These are phyloP conservation scores for Ophion slaviceki DNA, from an alignment of 2,888 invertebrate genomes.

Conservation along the genomic window DNA sequence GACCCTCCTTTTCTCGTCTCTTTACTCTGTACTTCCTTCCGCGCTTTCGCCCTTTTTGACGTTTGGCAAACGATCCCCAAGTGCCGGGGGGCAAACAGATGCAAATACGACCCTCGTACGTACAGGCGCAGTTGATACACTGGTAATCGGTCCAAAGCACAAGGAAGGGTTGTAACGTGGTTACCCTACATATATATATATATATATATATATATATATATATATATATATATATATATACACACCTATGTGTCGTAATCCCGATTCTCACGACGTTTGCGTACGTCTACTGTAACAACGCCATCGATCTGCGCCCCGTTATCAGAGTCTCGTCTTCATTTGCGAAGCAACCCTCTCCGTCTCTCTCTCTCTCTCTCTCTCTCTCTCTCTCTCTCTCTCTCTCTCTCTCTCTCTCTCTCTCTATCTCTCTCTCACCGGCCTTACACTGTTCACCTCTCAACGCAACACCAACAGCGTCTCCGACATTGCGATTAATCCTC, in stretches of 20 bases:
- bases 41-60: too few relatives aligned
- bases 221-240: too few relatives aligned
- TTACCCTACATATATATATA: too few relatives aligned
- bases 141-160: slow-evolving; percentile 19
- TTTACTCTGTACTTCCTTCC: too few relatives aligned
- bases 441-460: too few relatives aligned
- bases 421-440: not conserved
- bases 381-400: not conserved
- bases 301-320: slow-evolving; percentile 59
- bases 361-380: not conserved
- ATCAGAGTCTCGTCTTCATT: slow-evolving; percentile 61
- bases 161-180: not conserved
- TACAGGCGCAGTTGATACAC: not conserved
- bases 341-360: slow-evolving; percentile 44
- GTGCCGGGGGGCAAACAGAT: not conserved
- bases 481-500: slow-evolving; percentile 46
- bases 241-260: slow-evolving; percentile 14
- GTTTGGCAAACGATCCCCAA: not conserved
- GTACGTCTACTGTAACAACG: slow-evolving; percentile 27
- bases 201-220: not conserved
- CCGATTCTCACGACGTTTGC: slow-evolving; percentile 1
- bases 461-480: slow-evolving; percentile 3
- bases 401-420: not conserved
- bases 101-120: not conserved
- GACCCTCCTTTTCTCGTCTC: too few relatives aligned